These are phyloP conservation scores for Phalanger gymnotis DNA, from an alignment of 2,797 vertebrate genomes.

Conservation along the genomic window DNA sequence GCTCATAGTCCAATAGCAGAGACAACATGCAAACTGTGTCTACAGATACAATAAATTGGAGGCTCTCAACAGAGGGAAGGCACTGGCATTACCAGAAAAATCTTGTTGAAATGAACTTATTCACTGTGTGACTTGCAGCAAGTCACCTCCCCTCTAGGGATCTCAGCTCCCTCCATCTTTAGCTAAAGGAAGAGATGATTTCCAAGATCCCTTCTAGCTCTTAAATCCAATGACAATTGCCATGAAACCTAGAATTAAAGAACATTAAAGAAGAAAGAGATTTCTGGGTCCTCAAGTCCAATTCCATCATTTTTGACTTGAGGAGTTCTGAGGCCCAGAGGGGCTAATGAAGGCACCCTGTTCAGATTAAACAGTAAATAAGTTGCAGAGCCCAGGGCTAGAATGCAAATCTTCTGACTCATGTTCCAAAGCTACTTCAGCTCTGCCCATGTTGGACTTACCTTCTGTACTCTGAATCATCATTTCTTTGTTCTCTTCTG, in stretches of 20 bases:
- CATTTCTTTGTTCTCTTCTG: conserved; percentile 6
- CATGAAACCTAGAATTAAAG: neutral
- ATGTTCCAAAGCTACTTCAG: neutral
- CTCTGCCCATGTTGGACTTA: neutral
- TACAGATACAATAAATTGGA: neutral
- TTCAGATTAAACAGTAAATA: neutral
- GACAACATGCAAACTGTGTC: neutral
- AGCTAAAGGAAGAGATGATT: neutral
- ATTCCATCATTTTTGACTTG: neutral
- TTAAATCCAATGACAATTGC: neutral
- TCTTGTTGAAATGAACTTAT: neutral
- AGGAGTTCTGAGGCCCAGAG: neutral
- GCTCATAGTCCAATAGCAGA: neutral
- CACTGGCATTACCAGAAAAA: neutral
- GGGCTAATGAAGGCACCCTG: neutral
- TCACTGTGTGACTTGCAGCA: neutral
- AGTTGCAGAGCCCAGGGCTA: neutral
- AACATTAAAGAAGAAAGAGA: neutral
- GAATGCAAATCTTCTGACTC: neutral
- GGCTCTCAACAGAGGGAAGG: neutral
- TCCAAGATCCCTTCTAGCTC: neutral
- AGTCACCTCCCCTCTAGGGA: neutral
- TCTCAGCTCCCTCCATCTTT: neutral
- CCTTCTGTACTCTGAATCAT: neutral
- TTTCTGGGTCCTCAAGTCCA: neutral